Evolutionary conservation across 2,113 vertebrate genomes (phyloP).

Genomic region (Ardeotis arabs): DNA sequence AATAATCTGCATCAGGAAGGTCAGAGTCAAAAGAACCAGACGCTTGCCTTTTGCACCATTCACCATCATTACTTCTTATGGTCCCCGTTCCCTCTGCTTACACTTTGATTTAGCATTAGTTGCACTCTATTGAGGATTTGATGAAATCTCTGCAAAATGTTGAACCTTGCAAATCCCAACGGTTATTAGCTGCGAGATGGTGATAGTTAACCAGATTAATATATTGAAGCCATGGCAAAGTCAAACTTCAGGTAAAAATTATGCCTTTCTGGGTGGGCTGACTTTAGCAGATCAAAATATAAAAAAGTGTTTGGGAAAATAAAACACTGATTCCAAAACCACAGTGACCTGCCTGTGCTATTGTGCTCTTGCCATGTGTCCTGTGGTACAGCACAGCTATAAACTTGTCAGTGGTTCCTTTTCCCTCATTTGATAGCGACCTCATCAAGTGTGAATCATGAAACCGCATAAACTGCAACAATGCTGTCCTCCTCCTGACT

Average conservation of each 20-base stretch:
- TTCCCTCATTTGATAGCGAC: conserved; percentile 1
- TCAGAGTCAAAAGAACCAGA: background rate
- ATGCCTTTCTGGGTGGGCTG: background rate
- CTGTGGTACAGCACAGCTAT: background rate
- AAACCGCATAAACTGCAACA: conserved; percentile 65
- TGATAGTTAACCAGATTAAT: background rate
- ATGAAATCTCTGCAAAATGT: background rate
- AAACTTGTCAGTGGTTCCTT: conserved; percentile 24
- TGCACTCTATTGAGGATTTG: background rate
- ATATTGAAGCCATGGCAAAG: background rate
- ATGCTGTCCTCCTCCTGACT: conserved; percentile 50
- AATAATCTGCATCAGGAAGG: background rate
- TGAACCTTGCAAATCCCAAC: background rate
- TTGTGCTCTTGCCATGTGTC: background rate
- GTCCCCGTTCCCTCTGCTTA: background rate
- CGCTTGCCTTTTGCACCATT: background rate
- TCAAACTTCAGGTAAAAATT: background rate
- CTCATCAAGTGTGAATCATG: conserved; percentile 74
- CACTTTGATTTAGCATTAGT: background rate
- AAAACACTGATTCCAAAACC: conserved; percentile 25
- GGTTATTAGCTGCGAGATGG: background rate
- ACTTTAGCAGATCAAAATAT: conserved; percentile 1
- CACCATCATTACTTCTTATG: background rate
- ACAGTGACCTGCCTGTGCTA: background rate
- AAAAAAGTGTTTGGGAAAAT: background rate